These are phyloP conservation scores for Drosophila eohydei DNA, from an alignment of 2,888 invertebrate genomes.

Conservation along the genomic window DNA sequence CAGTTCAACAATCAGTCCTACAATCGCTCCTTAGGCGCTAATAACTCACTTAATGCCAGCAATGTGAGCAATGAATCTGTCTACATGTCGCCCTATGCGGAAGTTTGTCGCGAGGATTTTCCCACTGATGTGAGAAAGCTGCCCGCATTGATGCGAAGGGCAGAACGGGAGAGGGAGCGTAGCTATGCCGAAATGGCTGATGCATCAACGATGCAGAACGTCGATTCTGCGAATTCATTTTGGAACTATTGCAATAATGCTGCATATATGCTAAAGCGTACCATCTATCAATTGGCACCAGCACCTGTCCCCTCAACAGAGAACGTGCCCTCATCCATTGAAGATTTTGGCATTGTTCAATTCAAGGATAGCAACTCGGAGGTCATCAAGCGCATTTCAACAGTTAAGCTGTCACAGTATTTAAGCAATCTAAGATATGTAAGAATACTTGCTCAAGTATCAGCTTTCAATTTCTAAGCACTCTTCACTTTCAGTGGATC, in stretches of 20 bases:
- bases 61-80: slow-evolving; percentile 73
- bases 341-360: slow-evolving; percentile 80
- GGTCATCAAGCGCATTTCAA: slow-evolving; percentile 84
- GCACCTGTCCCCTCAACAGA: slow-evolving; percentile 77
- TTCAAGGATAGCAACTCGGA: slow-evolving; percentile 84
- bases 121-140: slow-evolving; percentile 86
- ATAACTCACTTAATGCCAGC: slow-evolving; percentile 77
- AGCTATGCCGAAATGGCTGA: slow-evolving; percentile 73
- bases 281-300: slow-evolving; percentile 84
- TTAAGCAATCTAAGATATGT: slow-evolving; percentile 91
- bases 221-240: slow-evolving; percentile 82
- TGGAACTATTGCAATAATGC: slow-evolving; percentile 85
- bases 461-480: neutral
- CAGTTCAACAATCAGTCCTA: slow-evolving; percentile 57
- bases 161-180: slow-evolving; percentile 78
- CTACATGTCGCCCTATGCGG: slow-evolving; percentile 82
- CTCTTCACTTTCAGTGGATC: slow-evolving; percentile 89
- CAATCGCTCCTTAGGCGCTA: slow-evolving; percentile 70
- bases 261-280: slow-evolving; percentile 82
- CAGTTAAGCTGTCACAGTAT: slow-evolving; percentile 90
- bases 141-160: slow-evolving; percentile 53
- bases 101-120: slow-evolving; percentile 83
- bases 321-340: slow-evolving; percentile 80
- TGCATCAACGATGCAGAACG: slow-evolving; percentile 61
- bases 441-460: slow-evolving; percentile 54